A percentile compares a stretch with the other conserved stretches of the same genome.
These are phyloP conservation scores for Porites australiensis DNA, from an alignment of 64 coral and sea anemone genomes.

Conservation along the genomic window DNA sequence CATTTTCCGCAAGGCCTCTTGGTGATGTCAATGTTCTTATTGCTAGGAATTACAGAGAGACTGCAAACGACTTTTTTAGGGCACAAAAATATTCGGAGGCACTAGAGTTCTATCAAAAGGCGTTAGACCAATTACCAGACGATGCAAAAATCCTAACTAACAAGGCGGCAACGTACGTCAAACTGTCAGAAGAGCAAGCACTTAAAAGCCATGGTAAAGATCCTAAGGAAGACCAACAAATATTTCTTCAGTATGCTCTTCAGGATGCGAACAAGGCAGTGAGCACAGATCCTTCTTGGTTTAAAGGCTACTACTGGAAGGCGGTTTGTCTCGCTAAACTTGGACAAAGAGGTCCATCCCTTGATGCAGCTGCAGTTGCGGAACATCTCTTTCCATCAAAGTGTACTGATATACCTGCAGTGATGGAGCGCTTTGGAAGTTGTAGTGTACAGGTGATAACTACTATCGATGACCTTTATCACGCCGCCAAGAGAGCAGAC, in stretches of 20 bases:
- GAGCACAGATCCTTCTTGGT: background rate
- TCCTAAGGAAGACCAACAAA: too few species aligned
- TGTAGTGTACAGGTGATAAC: background rate
- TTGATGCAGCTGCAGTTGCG: slow-evolving; percentile 6
- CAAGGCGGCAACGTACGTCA: background rate
- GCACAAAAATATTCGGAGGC: background rate
- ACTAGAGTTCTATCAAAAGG: background rate
- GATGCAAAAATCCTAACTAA: slow-evolving; percentile 7
- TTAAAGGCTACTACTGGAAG: background rate
- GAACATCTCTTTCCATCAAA: background rate
- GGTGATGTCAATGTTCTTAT: background rate
- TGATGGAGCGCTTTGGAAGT: background rate
- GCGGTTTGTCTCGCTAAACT: slow-evolving; percentile 11
- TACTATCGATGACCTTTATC: too few species aligned
- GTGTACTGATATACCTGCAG: background rate
- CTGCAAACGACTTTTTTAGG: background rate
- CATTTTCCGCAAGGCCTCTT: background rate
- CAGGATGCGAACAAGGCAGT: background rate
- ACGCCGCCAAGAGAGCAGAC: too few species aligned
- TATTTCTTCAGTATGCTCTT: background rate
- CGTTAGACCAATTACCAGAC: background rate
- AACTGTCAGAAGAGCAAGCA: background rate
- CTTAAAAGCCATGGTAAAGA: background rate
- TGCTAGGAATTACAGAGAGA: background rate
- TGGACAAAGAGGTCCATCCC: background rate